A percentile compares a stretch with the other conserved stretches of the same genome.
Evolutionary conservation across 2,888 invertebrate species (phyloP).

Genomic region (Andrena minutula): DNA sequence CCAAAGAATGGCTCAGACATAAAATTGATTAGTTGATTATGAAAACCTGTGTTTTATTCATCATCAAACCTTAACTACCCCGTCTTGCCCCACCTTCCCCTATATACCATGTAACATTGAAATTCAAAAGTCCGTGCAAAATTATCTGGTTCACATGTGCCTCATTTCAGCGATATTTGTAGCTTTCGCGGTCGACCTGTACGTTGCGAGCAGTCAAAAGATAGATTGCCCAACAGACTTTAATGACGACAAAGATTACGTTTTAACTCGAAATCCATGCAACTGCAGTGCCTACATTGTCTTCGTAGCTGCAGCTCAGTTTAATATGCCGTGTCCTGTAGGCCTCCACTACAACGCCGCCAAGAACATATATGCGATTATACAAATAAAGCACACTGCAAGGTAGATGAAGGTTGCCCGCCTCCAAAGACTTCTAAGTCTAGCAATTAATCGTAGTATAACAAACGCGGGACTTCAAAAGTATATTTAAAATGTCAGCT

Average conservation of each 20-base stretch:
- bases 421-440: neutral
- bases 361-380: neutral
- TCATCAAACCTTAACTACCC: too few relatives aligned
- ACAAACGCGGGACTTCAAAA: too few relatives aligned
- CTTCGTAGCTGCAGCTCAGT: neutral
- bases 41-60: too few relatives aligned
- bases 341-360: neutral
- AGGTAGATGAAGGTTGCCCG: neutral
- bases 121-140: too few relatives aligned
- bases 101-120: too few relatives aligned
- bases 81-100: too few relatives aligned
- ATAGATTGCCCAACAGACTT: neutral
- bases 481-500: too few relatives aligned
- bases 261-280: neutral
- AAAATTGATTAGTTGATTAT: too few relatives aligned
- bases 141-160: neutral
- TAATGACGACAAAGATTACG: neutral
- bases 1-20: too few relatives aligned
- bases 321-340: neutral
- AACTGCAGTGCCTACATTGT: neutral
- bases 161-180: neutral
- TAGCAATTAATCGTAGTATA: too few relatives aligned
- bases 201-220: neutral
- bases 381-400: slow-evolving; percentile 1
- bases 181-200: neutral